phyloP scores from a whole-genome alignment of 2,888 invertebrate genomes.

The Idaea straminata region DNA sequence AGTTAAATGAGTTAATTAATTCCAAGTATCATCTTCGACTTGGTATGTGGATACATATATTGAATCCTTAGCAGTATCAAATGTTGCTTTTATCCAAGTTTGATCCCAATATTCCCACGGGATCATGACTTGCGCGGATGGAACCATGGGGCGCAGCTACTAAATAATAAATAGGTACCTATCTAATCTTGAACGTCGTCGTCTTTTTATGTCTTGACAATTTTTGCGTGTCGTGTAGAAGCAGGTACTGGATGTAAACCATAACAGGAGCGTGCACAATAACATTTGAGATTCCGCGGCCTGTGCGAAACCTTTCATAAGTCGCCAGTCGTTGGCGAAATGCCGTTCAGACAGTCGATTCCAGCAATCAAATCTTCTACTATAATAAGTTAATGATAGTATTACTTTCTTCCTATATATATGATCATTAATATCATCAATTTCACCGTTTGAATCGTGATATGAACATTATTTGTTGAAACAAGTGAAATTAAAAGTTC shows the following conservation, averaged over 20 bases:
- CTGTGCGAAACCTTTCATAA: constrained; percentile 49
- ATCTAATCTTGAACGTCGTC: neutral
- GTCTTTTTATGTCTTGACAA: neutral
- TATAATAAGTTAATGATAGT: constrained; percentile 14
- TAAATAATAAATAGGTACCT: neutral
- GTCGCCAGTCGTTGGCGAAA: constrained; percentile 55
- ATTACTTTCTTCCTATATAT: constrained; percentile 28
- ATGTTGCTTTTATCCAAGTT: no score
- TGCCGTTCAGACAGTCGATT: constrained; percentile 38
- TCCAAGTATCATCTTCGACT: no score
- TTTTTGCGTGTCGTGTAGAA: constrained; percentile 16
- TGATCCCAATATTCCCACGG: no score
- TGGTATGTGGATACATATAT: no score
- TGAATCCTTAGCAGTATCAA: no score
- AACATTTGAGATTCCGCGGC: constrained; percentile 42
- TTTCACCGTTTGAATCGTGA: constrained; percentile 39
- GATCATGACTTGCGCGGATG: no score
- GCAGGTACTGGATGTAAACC: constrained; percentile 47
- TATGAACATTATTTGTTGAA: constrained; percentile 46
- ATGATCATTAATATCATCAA: constrained; percentile 19
- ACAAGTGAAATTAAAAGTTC: constrained; percentile 56
- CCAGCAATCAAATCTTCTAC: constrained; percentile 35
- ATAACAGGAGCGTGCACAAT: constrained; percentile 45
- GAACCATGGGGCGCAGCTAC: neutral
- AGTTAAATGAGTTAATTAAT: no score